Evolutionary conservation across 30 jellyfish, hydroid and myxozoan genomes (phyloP).

Genomic region (Mastigias papua): DNA sequence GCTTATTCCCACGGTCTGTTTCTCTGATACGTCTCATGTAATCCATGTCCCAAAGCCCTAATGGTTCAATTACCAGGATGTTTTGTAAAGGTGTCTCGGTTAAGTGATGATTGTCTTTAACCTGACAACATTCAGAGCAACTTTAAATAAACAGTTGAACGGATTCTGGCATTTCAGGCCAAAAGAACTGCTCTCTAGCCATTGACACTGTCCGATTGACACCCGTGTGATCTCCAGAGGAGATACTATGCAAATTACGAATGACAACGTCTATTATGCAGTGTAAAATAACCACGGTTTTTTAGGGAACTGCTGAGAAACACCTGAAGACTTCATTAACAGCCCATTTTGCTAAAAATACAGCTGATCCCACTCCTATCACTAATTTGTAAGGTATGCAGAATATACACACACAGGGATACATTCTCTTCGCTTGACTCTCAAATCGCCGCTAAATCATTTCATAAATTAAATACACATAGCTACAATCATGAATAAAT

Average conservation of each 20-base stretch:
- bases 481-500: no score
- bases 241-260: neutral
- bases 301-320: neutral
- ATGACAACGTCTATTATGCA: neutral
- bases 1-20: neutral
- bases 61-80: neutral
- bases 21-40: neutral
- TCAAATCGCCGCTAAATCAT: no score
- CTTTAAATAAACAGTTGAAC: neutral
- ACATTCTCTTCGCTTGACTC: no score
- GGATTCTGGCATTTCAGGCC: neutral
- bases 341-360: neutral
- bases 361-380: neutral
- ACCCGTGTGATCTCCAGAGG: neutral
- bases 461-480: no score
- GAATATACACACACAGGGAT: no score
- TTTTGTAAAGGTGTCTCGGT: neutral
- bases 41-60: neutral
- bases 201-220: neutral
- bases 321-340: neutral
- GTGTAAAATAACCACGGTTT: neutral
- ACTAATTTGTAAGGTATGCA: no score
- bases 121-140: neutral
- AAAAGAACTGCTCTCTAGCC: neutral
- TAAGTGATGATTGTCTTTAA: neutral